Percentiles rank a stretch among this genome's conserved stretches.
Conservation (phyloP, 2,113 vertebrate genomes). For the Ceyx cyanopectus region DNA sequence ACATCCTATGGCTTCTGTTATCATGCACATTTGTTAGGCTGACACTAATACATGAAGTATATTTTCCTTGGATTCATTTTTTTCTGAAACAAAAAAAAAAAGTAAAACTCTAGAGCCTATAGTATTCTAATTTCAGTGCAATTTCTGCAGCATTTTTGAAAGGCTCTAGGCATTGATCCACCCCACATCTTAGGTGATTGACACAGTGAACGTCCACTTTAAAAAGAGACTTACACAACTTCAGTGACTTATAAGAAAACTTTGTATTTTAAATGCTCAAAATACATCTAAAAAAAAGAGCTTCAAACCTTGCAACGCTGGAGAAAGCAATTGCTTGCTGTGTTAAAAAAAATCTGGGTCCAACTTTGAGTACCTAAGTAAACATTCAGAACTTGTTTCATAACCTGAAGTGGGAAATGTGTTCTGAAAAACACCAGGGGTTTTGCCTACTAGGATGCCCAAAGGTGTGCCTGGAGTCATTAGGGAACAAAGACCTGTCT, state of each 20-base stretch:
- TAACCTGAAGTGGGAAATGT: slow-evolving; percentile 49
- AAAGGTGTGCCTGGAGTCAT: slow-evolving; percentile 64
- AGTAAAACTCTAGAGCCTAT: not conserved
- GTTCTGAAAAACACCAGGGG: slow-evolving; percentile 35
- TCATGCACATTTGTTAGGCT: slow-evolving; percentile 7
- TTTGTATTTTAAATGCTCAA: not conserved
- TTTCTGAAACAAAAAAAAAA: slow-evolving; percentile 3
- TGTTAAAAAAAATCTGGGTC: slow-evolving; percentile 16
- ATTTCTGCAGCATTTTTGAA: not conserved
- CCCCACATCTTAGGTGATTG: not conserved
- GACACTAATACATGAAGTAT: not conserved
- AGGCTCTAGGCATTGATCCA: not conserved
- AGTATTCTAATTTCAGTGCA: not conserved
- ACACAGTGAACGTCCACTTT: not conserved
- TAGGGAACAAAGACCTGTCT: slow-evolving; percentile 70
- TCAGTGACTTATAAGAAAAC: not conserved
- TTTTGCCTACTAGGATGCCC: slow-evolving; percentile 58
- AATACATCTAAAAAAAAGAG: not conserved
- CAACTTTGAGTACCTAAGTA: slow-evolving; percentile 32
- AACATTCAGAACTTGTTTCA: slow-evolving; percentile 35
- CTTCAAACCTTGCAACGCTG: not conserved
- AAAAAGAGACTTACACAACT: not conserved
- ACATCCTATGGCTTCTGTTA: slow-evolving; percentile 10
- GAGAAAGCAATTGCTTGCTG: not conserved
- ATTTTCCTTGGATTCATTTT: slow-evolving; percentile 22